These are phyloP conservation scores for Alcedo atthis DNA, from an alignment of 2,797 vertebrate genomes.

Conservation along the genomic window DNA sequence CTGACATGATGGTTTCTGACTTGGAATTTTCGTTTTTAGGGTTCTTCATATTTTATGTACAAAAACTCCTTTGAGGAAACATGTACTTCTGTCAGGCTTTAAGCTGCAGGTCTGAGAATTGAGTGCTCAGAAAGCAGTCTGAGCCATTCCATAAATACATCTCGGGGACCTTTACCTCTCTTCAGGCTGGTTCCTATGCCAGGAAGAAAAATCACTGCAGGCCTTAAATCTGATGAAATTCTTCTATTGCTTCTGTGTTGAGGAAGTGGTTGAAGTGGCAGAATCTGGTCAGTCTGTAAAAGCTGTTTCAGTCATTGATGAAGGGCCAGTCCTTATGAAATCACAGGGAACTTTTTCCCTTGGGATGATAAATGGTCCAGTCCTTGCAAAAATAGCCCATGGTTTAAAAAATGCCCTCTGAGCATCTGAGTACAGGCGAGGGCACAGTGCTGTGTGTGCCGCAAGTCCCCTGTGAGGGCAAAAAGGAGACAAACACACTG, in stretches of 20 bases:
- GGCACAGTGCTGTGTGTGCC: background rate
- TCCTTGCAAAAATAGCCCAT: background rate
- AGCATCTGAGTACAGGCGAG: background rate
- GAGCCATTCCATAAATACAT: background rate
- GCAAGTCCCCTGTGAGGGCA: background rate
- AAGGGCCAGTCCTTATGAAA: background rate
- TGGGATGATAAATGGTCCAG: background rate
- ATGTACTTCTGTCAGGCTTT: background rate
- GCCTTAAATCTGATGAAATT: constrained; percentile 15
- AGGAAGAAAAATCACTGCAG: background rate
- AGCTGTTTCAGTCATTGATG: background rate
- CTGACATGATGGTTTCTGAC: background rate
- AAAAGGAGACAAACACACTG: background rate
- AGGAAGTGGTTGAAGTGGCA: background rate
- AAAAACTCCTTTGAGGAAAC: background rate
- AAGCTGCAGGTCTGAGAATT: background rate
- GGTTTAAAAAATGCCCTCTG: background rate
- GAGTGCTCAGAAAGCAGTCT: background rate
- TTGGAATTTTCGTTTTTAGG: background rate
- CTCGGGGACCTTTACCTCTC: background rate
- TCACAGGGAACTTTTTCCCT: background rate
- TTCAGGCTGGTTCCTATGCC: background rate
- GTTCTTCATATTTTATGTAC: background rate
- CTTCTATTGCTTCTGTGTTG: background rate
- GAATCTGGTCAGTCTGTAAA: background rate